Conservation (phyloP, 2,888 invertebrate species). For the Isotomurus palustris region DNA sequence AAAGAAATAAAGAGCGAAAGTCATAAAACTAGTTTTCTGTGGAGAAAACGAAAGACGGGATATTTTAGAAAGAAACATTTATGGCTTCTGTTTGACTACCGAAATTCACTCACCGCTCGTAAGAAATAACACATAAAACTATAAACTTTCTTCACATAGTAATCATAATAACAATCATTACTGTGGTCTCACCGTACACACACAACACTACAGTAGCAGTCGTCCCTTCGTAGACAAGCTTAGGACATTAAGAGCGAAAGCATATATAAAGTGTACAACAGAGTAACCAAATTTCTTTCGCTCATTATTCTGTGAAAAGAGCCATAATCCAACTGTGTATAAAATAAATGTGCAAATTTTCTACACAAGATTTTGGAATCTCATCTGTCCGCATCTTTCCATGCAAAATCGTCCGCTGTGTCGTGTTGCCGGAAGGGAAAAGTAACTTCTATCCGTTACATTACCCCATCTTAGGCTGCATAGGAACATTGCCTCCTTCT, state of each 20-base stretch:
- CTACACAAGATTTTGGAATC: slow-evolving; percentile 8
- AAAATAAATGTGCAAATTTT: slow-evolving; percentile 11
- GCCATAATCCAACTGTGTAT: too few species aligned
- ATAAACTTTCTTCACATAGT: slow-evolving; percentile 5
- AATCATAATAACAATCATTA: background rate
- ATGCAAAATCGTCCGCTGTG: too few species aligned
- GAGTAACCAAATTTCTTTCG: too few species aligned
- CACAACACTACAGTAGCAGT: background rate
- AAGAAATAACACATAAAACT: slow-evolving; percentile 17
- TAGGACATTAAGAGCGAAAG: too few species aligned
- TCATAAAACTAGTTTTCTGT: slow-evolving; percentile 8
- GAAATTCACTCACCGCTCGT: too few species aligned
- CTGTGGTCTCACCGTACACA: background rate
- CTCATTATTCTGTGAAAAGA: too few species aligned
- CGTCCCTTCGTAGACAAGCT: too few species aligned
- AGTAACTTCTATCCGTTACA: background rate
- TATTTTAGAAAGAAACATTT: slow-evolving; percentile 16
- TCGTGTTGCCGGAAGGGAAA: slow-evolving; percentile 6
- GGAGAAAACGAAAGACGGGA: background rate
- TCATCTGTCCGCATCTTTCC: background rate
- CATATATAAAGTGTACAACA: too few species aligned
- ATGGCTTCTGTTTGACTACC: slow-evolving; percentile 14
- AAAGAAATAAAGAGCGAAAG: slow-evolving; percentile 12
- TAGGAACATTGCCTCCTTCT: too few species aligned
- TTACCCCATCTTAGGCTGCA: too few species aligned